Evolutionary conservation across 2,888 invertebrate species (phyloP).

Genomic region (Polydrusus pterygomalis): DNA sequence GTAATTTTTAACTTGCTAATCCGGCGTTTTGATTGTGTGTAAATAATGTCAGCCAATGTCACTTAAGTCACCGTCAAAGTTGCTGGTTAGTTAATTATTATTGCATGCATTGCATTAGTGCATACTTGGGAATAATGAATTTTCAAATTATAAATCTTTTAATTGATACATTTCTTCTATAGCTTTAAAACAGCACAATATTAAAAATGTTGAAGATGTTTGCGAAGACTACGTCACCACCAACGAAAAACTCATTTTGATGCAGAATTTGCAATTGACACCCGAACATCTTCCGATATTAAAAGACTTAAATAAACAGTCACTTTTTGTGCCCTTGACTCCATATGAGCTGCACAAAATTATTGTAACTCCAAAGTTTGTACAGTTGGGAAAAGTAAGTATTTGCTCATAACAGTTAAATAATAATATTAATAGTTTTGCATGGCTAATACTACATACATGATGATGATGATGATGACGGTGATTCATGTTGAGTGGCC

Average conservation of each 20-base stretch:
- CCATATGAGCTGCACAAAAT: constrained; percentile 70
- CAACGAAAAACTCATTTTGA: constrained; percentile 45
- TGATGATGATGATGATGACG: too few relatives aligned
- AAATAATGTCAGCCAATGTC: too few relatives aligned
- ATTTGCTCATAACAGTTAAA: background rate
- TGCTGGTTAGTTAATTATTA: too few relatives aligned
- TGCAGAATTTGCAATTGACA: constrained; percentile 29
- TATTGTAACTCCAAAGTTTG: constrained; percentile 68
- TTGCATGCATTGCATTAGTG: too few relatives aligned
- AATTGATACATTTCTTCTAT: background rate
- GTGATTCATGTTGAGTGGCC: too few relatives aligned
- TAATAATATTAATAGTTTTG: too few relatives aligned
- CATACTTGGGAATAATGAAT: too few relatives aligned
- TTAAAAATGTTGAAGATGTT: background rate
- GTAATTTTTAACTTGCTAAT: too few relatives aligned
- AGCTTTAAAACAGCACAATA: constrained; percentile 20
- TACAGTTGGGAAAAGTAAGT: constrained; percentile 63
- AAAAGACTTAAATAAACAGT: constrained; percentile 6
- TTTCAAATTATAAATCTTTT: too few relatives aligned
- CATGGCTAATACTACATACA: too few relatives aligned
- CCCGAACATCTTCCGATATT: background rate
- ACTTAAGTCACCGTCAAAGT: too few relatives aligned
- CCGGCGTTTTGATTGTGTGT: too few relatives aligned
- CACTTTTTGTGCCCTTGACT: constrained; percentile 66
- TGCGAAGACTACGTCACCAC: constrained; percentile 50